Conservation (phyloP, 1,140 invertebrate species). For the Copidosoma floridanum region DNA sequence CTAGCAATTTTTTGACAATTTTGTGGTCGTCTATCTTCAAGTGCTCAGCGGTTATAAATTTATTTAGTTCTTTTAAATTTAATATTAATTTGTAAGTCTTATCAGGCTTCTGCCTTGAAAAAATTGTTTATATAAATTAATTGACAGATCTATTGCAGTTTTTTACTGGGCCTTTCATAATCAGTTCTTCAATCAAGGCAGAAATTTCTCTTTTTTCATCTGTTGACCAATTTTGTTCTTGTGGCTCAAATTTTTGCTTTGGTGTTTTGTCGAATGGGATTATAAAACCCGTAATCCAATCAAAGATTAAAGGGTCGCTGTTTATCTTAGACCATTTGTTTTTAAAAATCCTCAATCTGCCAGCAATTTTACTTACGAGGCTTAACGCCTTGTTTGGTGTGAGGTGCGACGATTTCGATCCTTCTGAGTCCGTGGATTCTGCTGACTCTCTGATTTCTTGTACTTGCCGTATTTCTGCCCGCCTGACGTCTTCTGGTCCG, state of each 20-base stretch:
- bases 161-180: background rate
- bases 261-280: background rate
- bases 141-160: background rate
- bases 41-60: conserved; percentile 31
- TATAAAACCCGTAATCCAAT: background rate
- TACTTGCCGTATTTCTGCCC: background rate
- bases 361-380: conserved; percentile 11
- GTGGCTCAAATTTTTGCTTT: background rate
- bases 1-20: conserved; percentile 1
- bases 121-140: conserved; percentile 12
- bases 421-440: background rate
- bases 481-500: background rate
- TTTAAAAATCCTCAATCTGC: conserved; percentile 11
- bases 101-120: background rate
- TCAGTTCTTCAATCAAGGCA: background rate
- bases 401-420: background rate
- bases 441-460: background rate
- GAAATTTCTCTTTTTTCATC: background rate
- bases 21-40: conserved; percentile 37
- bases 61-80: conserved; percentile 36
- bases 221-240: background rate
- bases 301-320: background rate
- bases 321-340: conserved; percentile 12
- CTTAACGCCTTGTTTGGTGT: background rate
- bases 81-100: conserved; percentile 35